Percentiles rank a stretch among this genome's conserved stretches.
phyloP scores from a whole-genome alignment of 2,113 vertebrate genomes.

The Typhlomys cinereus region DNA sequence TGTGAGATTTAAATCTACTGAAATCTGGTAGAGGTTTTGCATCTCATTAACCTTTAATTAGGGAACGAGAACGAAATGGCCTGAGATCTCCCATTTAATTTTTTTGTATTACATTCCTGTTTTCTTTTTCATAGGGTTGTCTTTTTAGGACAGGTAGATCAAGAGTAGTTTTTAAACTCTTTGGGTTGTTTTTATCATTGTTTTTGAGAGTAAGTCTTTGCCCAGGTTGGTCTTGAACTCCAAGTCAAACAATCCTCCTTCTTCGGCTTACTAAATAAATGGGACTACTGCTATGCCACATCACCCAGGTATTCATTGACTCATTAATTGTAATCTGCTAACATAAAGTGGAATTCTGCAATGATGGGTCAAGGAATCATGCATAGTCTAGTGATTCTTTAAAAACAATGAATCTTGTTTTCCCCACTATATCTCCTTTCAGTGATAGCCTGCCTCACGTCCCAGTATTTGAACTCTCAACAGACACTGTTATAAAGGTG shows the following conservation, averaged over 20 bases:
- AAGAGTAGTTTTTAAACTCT: not conserved
- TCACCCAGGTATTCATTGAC: not conserved
- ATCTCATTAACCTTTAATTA: not conserved
- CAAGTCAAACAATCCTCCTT: not conserved
- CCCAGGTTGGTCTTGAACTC: not conserved
- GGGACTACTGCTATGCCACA: too few species aligned
- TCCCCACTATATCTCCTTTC: conserved; percentile 53
- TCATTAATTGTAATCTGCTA: not conserved
- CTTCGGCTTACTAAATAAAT: not conserved
- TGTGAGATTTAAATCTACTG: not conserved
- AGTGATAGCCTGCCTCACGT: conserved; percentile 98
- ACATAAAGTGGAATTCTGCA: not conserved
- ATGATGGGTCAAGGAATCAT: not conserved
- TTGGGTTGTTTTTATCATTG: too few species aligned
- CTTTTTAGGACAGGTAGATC: not conserved
- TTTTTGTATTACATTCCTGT: not conserved
- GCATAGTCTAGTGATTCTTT: not conserved
- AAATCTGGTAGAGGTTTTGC: not conserved
- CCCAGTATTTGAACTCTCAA: conserved; percentile 90
- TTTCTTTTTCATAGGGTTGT: not conserved
- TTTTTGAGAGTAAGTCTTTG: not conserved
- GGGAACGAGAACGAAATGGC: not conserved
- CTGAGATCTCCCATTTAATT: not conserved
- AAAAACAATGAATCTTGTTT: conserved; percentile 2
- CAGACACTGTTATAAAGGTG: conserved; percentile 91